Percentiles rank a stretch among this genome's conserved stretches.
These are phyloP conservation scores for Tragelaphus eurycerus DNA, from an alignment of 2,797 vertebrate species.

Conservation along the genomic window DNA sequence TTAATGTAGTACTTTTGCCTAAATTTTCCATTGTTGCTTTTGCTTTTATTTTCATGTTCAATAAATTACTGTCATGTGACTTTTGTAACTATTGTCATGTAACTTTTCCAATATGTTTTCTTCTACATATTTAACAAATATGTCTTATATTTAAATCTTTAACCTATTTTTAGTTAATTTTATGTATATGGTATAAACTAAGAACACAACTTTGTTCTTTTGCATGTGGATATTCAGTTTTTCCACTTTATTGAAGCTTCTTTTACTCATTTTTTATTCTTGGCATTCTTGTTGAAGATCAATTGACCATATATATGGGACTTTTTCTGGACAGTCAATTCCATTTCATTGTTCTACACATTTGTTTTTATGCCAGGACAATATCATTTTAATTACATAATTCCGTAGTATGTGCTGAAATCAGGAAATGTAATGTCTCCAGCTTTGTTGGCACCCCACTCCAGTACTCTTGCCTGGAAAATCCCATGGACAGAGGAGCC, in stretches of 20 bases:
- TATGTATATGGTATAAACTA: not conserved
- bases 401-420: not conserved
- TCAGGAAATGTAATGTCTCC: not conserved
- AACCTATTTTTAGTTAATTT: not conserved
- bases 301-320: not conserved
- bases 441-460: not conserved
- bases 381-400: not conserved
- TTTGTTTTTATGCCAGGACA: not conserved
- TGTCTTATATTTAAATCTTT: not conserved
- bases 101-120: not conserved
- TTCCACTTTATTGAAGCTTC: not conserved
- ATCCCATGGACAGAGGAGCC: too few species aligned
- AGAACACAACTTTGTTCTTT: not conserved
- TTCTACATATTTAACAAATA: not conserved
- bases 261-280: not conserved
- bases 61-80: not conserved
- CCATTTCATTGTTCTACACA: not conserved
- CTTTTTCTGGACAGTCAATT: not conserved
- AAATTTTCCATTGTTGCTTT: not conserved
- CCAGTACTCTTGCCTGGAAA: too few species aligned
- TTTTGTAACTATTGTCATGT: not conserved
- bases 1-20: not conserved
- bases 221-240: not conserved
- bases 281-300: not conserved
- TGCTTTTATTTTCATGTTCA: not conserved